Evolutionary conservation across 2,797 vertebrate genomes (phyloP).

Genomic region (Rhinella marina): DNA sequence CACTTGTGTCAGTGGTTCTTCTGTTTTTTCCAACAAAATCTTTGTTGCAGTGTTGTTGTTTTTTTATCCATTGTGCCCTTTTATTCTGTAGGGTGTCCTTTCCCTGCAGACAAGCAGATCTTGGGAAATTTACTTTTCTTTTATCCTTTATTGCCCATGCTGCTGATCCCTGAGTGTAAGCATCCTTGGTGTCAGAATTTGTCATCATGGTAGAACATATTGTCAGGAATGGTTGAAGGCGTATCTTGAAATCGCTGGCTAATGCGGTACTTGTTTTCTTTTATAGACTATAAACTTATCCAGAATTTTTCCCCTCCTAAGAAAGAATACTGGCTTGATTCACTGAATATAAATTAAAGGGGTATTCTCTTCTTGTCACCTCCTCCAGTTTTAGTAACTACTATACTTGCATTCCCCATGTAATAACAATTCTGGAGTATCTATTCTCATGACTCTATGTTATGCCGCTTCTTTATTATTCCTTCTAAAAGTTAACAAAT

Average conservation of each 20-base stretch:
- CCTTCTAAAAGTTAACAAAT: no score
- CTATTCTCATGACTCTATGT: no score
- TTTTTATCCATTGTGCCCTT: not conserved
- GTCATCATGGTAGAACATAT: not conserved
- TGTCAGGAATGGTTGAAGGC: not conserved
- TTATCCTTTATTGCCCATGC: not conserved
- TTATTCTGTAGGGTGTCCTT: not conserved
- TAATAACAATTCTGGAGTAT: no score
- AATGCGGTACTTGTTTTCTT: not conserved
- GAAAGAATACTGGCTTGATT: not conserved
- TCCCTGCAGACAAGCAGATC: not conserved
- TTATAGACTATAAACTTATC: not conserved
- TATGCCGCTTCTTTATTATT: no score
- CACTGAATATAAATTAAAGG: not conserved
- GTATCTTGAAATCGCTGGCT: not conserved
- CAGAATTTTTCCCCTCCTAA: not conserved
- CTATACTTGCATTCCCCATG: no score
- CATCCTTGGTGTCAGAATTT: slow-evolving; percentile 8
- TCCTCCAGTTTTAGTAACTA: not conserved
- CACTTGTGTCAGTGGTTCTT: no score
- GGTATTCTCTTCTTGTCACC: not conserved
- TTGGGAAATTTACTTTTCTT: not conserved
- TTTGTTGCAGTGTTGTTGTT: no score
- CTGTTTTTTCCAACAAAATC: not conserved
- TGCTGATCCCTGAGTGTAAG: not conserved